phyloP scores from a whole-genome alignment of 1,140 invertebrate species.

The Melanaphis sacchari region DNA sequence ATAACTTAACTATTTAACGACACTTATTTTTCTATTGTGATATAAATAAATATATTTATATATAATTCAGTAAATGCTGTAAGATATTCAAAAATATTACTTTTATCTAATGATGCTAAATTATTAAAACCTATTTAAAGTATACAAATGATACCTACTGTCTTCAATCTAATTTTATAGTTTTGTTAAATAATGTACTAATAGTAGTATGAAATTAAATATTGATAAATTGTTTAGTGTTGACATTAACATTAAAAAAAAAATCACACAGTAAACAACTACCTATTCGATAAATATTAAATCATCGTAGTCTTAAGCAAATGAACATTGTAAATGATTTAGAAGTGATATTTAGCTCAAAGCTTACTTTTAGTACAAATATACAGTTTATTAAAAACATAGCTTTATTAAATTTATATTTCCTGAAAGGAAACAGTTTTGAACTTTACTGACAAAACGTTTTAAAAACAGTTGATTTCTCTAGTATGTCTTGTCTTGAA shows the following conservation, averaged over 20 bases:
- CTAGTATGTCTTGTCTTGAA: neutral
- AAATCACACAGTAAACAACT: neutral
- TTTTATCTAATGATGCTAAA: neutral
- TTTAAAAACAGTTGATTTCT: constrained; percentile 16
- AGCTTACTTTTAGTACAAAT: neutral
- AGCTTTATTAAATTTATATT: constrained; percentile 1
- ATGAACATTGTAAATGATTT: neutral
- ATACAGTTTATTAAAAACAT: neutral
- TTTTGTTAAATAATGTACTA: neutral
- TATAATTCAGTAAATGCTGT: neutral
- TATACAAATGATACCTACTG: neutral
- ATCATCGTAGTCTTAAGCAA: neutral
- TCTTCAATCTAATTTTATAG: neutral
- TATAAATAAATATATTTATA: too few relatives aligned
- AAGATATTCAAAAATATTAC: neutral
- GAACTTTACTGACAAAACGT: neutral
- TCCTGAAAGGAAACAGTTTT: neutral
- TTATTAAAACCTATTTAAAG: constrained; percentile 4
- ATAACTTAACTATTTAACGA: neutral
- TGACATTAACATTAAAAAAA: neutral
- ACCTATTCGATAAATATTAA: neutral
- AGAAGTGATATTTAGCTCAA: neutral
- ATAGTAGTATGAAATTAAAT: neutral
- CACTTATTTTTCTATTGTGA: neutral
- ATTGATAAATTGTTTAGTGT: neutral